phyloP scores from a whole-genome alignment of 2,888 invertebrate genomes.

The Trichacis sp. region DNA sequence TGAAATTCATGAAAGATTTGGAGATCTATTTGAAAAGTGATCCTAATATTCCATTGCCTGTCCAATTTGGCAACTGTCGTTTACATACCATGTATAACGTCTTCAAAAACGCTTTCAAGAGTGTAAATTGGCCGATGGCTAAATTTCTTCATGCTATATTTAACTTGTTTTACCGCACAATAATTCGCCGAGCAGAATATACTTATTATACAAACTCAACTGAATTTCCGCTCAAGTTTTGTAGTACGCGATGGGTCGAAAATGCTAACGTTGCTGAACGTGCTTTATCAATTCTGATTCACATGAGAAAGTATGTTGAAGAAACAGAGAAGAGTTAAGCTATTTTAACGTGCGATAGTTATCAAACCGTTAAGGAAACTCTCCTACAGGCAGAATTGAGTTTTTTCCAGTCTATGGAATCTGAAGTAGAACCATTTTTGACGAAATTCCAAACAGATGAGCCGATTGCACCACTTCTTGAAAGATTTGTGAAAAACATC shows the following conservation, averaged over 20 bases:
- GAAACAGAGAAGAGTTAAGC: constrained; percentile 17
- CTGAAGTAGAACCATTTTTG: constrained; percentile 39
- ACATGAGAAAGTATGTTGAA: constrained; percentile 37
- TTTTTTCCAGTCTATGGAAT: constrained; percentile 34
- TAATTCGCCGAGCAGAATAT: constrained; percentile 50
- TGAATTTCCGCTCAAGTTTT: no score
- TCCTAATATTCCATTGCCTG: constrained; percentile 15
- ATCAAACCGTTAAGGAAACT: constrained; percentile 22
- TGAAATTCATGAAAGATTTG: constrained; percentile 26
- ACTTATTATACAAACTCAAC: constrained; percentile 28
- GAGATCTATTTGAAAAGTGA: constrained; percentile 8
- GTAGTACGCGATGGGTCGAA: constrained; percentile 50
- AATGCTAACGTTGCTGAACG: constrained; percentile 39
- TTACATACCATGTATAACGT: constrained; percentile 54
- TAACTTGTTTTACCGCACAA: constrained; percentile 52
- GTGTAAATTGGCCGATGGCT: constrained; percentile 43
- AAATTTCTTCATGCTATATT: constrained; percentile 47
- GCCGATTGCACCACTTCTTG: constrained; percentile 34
- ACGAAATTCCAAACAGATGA: constrained; percentile 38
- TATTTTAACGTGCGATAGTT: constrained; percentile 28
- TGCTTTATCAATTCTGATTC: constrained; percentile 35
- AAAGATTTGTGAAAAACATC: constrained; percentile 6
- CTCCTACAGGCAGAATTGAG: constrained; percentile 32
- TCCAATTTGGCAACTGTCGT: constrained; percentile 53
- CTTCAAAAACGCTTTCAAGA: constrained; percentile 49